Percentiles rank a stretch among this genome's conserved stretches.
phyloP scores from a whole-genome alignment of 53 echinoderm and acorn worm genomes.

The Patiria pectinifera region DNA sequence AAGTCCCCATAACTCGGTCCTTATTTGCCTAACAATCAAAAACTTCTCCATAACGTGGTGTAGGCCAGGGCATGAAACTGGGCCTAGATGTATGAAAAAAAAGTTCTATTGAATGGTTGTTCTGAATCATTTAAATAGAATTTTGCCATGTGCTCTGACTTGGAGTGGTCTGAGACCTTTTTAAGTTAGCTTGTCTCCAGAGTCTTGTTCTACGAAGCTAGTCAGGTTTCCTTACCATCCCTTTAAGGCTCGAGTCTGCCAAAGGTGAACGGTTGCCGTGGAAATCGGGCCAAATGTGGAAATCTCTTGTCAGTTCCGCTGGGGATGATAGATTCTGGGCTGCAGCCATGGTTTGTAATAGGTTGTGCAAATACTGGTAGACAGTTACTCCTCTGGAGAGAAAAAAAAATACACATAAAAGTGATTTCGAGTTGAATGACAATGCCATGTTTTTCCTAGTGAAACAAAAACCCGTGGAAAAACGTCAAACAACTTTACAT shows the following conservation, averaged over 20 bases:
- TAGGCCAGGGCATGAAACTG: no score
- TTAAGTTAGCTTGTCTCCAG: no score
- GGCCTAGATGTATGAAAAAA: no score
- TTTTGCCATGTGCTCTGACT: no score
- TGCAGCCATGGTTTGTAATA: slow-evolving; percentile 67
- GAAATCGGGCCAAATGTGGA: slow-evolving; percentile 96
- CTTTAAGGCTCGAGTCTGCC: slow-evolving; percentile 87
- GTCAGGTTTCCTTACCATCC: slow-evolving; percentile 77
- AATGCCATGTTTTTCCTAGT: no score
- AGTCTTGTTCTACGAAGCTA: not conserved
- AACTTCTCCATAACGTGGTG: no score
- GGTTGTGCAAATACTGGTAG: slow-evolving; percentile 72
- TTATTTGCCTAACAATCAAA: no score
- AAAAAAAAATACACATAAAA: not conserved
- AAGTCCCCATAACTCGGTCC: no score
- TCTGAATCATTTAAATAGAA: no score
- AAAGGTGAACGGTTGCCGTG: slow-evolving; percentile 98
- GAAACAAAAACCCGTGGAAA: not conserved
- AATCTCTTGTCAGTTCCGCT: slow-evolving; percentile 78
- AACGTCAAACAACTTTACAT: not conserved
- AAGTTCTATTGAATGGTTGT: no score
- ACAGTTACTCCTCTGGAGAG: slow-evolving; percentile 55
- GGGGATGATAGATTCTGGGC: slow-evolving; percentile 45
- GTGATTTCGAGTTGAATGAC: not conserved
- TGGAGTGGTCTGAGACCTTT: no score